Base-by-base conservation (phyloP, 1,140 invertebrate genomes). In the Proctacanthus coquilletti region DNA sequence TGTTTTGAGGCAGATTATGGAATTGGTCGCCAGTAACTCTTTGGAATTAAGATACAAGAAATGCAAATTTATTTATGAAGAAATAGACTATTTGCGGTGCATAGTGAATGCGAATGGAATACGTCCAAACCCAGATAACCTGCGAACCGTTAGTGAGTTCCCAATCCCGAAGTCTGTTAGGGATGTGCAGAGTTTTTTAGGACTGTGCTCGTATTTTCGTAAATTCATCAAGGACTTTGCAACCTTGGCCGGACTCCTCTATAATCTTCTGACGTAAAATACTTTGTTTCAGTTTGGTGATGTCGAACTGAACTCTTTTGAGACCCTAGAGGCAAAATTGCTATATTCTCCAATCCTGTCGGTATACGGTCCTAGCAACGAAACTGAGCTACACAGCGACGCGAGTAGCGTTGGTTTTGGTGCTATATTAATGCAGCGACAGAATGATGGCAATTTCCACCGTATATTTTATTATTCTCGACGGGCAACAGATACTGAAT, bases 41-140 rank as follows among this genome's bases (percentile, higher is more conserved):
- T 41, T 64, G 23, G 20, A 50, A 25, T 45, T 63, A 3, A 62
- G 56, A 19, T 49, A 45, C 48, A 52, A 56, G 33, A 64, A 65
- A 42, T 52, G 50, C 29, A 17, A 49, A 5, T 47, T 63, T 36
- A 13, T 58, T 14, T 11, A 43, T 17, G 39, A 10, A 6, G 18
- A 41, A 31, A 40, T 59, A 2, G 49, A 61, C 36, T 63, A 48
- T 44, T 40, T 63, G 10, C 56, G 61, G 4, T 48, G 49, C 8
- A 37, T 43, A 33, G 50, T 52, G 23, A 32, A 35, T 19, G 43
- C 52, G 11, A 38, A 42, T 8, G 32, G 38, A 9, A 46, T 46
- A 9, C 36, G n/a, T 20, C 53, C 56, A 19, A 38, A 46, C 5
- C 27, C 42, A 13, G 34, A 40, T 2, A 56, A 60, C 13, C 47